phyloP scores from a whole-genome alignment of 2,797 vertebrate genomes.

The Typhlichthys subterraneus region DNA sequence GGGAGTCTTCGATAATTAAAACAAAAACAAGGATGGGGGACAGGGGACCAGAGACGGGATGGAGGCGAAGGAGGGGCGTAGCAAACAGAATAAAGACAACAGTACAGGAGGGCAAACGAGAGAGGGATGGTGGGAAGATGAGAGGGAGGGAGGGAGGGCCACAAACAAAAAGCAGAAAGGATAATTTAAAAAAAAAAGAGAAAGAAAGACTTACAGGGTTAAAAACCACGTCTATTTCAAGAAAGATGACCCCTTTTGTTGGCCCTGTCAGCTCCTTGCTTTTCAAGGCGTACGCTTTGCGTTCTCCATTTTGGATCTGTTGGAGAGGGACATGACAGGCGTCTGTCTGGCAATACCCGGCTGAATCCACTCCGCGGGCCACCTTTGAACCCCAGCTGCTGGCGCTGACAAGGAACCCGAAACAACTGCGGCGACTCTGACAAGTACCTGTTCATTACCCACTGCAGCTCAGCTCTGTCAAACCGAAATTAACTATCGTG shows the following conservation, averaged over 20 bases:
- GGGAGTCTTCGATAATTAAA: conserved; percentile 82
- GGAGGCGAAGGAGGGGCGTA: conserved; percentile 46
- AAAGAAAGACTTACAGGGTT: conserved; percentile 97
- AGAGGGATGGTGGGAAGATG: conserved; percentile 51
- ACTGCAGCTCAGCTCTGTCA: conserved; percentile 91
- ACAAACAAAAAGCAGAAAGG: conserved; percentile 39
- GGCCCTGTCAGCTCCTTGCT: conserved; percentile 99
- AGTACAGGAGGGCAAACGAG: conserved; percentile 50
- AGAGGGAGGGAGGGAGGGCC: conserved; percentile 37
- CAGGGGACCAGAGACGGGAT: conserved; percentile 64
- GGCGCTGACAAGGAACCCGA: conserved; percentile 99
- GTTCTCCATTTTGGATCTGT: conserved; percentile 99
- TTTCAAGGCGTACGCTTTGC: conserved; percentile 99
- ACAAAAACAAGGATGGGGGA: conserved; percentile 71
- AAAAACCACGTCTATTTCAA: conserved; percentile 99
- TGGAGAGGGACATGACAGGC: conserved; percentile 99
- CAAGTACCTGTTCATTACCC: conserved; percentile 99
- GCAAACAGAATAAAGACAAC: conserved; percentile 71
- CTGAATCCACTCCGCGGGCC: conserved; percentile 93
- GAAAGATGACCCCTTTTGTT: conserved; percentile 99
- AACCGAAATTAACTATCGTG: conserved; percentile 98
- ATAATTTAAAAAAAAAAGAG: conserved; percentile 72
- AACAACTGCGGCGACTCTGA: conserved; percentile 99
- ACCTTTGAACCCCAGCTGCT: conserved; percentile 99
- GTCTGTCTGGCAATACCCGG: conserved; percentile 97